Evolutionary conservation across 2,113 vertebrate species (phyloP).

Genomic region (Osmerus eperlanus): DNA sequence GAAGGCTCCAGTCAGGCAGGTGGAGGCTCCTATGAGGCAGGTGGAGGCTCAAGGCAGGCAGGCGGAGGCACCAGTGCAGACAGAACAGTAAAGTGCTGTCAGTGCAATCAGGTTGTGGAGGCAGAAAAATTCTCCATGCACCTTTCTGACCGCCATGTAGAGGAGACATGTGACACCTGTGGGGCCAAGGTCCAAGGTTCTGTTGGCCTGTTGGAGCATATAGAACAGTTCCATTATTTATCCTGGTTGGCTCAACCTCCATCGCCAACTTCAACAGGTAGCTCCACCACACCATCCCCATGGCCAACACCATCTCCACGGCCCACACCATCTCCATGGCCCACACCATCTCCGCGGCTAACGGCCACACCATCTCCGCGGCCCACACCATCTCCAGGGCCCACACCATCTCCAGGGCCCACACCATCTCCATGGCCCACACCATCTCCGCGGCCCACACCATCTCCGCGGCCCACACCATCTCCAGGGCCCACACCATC

Average conservation of each 20-base stretch:
- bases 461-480: too few relatives aligned
- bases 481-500: too few relatives aligned
- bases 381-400: too few relatives aligned
- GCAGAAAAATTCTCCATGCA: background rate
- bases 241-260: background rate
- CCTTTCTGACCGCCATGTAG: background rate
- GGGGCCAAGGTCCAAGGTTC: background rate
- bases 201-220: background rate
- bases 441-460: too few relatives aligned
- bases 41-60: too few relatives aligned
- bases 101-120: background rate
- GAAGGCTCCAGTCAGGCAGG: too few relatives aligned
- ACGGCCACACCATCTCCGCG: too few relatives aligned
- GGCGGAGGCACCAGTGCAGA: background rate
- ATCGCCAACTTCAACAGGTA: background rate
- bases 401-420: too few relatives aligned
- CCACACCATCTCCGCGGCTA: too few relatives aligned
- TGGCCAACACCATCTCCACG: background rate
- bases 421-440: too few relatives aligned
- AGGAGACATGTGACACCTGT: background rate
- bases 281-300: background rate
- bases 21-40: too few relatives aligned
- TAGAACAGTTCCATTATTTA: background rate
- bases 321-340: too few relatives aligned
- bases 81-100: background rate